Evolutionary conservation across 1,140 invertebrate genomes (phyloP).

Genomic region (Himalopsyche phryganea): DNA sequence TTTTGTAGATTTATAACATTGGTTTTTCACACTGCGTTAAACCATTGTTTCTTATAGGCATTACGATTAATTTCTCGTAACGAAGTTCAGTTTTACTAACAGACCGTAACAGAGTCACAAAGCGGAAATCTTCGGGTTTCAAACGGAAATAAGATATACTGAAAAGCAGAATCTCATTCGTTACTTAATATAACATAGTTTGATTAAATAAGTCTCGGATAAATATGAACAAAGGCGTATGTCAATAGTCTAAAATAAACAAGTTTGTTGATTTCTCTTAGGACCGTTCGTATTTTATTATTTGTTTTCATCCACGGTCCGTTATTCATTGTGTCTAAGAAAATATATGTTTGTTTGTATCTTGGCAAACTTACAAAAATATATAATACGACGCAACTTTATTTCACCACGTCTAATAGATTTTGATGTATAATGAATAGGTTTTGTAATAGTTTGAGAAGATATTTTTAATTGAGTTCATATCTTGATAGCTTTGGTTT

Average conservation of each 20-base stretch:
- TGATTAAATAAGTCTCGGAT: slow-evolving; percentile 18
- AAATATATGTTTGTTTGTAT: slow-evolving; percentile 9
- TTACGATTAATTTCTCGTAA: too few relatives aligned
- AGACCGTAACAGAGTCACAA: background rate
- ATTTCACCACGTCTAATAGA: too few relatives aligned
- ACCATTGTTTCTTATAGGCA: too few relatives aligned
- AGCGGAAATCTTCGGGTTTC: slow-evolving; percentile 3
- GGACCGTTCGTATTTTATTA: slow-evolving; percentile 9
- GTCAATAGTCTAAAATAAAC: slow-evolving; percentile 26
- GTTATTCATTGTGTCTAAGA: slow-evolving; percentile 5
- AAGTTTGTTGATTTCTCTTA: slow-evolving; percentile 14
- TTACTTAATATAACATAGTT: slow-evolving; percentile 9
- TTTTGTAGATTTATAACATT: too few relatives aligned
- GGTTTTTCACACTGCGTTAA: too few relatives aligned
- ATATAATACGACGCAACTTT: background rate
- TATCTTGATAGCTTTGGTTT: too few relatives aligned
- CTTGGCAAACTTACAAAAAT: slow-evolving; percentile 21
- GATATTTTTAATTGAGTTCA: too few relatives aligned
- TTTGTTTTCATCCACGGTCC: slow-evolving; percentile 2
- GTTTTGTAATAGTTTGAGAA: too few relatives aligned
- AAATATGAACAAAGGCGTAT: slow-evolving; percentile 25
- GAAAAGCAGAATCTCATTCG: slow-evolving; percentile 3
- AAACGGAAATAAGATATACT: slow-evolving; percentile 18
- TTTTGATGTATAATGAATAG: too few relatives aligned
- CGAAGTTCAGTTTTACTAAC: too few relatives aligned